These are phyloP conservation scores for Cryptocheilus praepositus DNA, from an alignment of 2,888 invertebrate species.

Conservation along the genomic window DNA sequence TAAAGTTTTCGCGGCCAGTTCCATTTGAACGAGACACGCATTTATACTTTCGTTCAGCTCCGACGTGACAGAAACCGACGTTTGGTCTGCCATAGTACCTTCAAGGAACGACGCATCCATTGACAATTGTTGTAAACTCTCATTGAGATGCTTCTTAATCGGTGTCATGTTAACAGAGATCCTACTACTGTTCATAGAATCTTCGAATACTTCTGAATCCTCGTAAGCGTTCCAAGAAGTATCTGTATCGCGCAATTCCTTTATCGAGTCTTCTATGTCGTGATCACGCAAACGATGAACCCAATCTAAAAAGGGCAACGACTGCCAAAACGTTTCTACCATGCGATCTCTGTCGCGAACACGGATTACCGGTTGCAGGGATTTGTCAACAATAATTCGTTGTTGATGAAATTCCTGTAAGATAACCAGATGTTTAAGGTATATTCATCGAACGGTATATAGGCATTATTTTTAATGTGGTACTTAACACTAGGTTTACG, in stretches of 20 bases:
- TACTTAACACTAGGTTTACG: no score
- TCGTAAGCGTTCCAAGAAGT: conserved; percentile 67
- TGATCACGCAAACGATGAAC: conserved; percentile 67
- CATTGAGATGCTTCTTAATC: conserved; percentile 69
- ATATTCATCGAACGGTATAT: neutral
- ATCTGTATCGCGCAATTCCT: conserved; percentile 60
- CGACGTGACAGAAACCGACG: neutral
- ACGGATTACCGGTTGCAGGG: conserved; percentile 66
- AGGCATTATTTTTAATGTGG: neutral
- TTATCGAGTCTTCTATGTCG: conserved; percentile 68
- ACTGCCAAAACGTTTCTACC: conserved; percentile 67
- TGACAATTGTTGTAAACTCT: conserved; percentile 70
- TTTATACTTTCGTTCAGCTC: conserved; percentile 60
- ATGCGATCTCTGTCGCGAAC: conserved; percentile 64
- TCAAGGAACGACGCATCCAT: conserved; percentile 65
- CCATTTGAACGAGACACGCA: conserved; percentile 67
- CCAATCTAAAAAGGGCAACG: conserved; percentile 68
- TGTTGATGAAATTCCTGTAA: conserved; percentile 71
- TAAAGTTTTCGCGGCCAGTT: conserved; percentile 64
- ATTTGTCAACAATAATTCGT: conserved; percentile 64
- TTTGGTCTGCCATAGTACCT: neutral
- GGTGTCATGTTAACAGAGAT: conserved; percentile 70
- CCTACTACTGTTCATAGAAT: conserved; percentile 62
- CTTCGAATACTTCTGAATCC: conserved; percentile 60
- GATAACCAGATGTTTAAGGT: conserved; percentile 16